A percentile compares a stretch with the other conserved stretches of the same genome.
These are phyloP conservation scores for Champsocephalus esox DNA, from an alignment of 2,797 vertebrate species.

Conservation along the genomic window DNA sequence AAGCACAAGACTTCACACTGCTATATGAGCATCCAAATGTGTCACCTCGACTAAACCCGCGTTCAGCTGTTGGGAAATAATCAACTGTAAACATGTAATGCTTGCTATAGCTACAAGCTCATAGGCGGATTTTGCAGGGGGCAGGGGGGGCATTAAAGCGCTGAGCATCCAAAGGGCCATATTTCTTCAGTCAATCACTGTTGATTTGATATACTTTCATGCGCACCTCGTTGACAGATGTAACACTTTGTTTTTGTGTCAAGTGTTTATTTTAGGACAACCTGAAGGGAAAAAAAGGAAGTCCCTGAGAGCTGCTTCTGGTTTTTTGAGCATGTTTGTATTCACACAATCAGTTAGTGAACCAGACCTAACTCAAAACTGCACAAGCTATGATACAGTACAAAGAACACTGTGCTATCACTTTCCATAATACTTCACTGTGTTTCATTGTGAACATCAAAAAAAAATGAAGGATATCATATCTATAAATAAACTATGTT, in stretches of 20 bases:
- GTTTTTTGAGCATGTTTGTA: conserved; percentile 1
- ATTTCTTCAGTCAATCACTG: conserved; percentile 2
- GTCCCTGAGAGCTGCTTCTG: conserved; percentile 41
- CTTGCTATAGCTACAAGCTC: conserved; percentile 18
- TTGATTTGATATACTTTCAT: conserved; percentile 12
- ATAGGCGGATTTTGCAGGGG: no score
- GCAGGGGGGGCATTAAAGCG: not conserved
- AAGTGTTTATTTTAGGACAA: conserved; percentile 40
- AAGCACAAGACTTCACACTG: conserved; percentile 49
- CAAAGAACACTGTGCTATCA: not conserved
- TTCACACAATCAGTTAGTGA: not conserved
- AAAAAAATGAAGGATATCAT: not conserved
- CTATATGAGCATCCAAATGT: conserved; percentile 27
- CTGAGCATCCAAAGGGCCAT: conserved; percentile 4
- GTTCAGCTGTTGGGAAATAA: conserved; percentile 38
- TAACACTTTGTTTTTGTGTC: conserved; percentile 27
- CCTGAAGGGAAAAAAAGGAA: conserved; percentile 31
- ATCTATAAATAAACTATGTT: not conserved
- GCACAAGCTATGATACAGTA: not conserved
- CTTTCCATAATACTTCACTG: not conserved
- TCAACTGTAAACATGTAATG: conserved; percentile 36
- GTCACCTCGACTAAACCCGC: conserved; percentile 30
- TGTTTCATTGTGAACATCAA: not conserved
- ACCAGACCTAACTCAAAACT: not conserved
- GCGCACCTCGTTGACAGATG: conserved; percentile 11